Evolutionary conservation across 2,797 vertebrate genomes (phyloP).

Genomic region (Phrynocephalus vlangalii): DNA sequence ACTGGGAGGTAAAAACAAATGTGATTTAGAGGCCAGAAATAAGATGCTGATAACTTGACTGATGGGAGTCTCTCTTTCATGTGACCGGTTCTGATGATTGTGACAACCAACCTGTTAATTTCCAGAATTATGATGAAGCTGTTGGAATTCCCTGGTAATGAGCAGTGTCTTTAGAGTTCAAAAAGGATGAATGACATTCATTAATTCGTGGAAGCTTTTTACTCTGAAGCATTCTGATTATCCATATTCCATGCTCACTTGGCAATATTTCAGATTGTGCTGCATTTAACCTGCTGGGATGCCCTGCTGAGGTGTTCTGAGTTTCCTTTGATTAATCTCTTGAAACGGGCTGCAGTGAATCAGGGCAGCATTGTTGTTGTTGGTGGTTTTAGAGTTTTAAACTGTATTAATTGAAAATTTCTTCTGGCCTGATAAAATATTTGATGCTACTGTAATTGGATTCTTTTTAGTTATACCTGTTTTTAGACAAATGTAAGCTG

Average conservation of each 20-base stretch:
- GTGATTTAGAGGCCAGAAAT: neutral
- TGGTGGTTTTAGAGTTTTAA: no score
- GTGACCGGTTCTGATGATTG: neutral
- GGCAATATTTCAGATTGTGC: neutral
- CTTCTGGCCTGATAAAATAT: no score
- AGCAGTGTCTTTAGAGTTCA: neutral
- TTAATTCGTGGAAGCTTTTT: neutral
- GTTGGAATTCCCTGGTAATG: neutral
- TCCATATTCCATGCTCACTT: neutral
- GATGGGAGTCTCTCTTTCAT: neutral
- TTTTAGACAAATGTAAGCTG: no score
- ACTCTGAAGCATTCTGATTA: neutral
- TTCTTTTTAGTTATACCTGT: no score
- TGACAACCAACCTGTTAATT: constrained; percentile 21
- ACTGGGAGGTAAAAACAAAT: neutral
- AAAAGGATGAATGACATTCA: constrained; percentile 6
- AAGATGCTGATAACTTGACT: neutral
- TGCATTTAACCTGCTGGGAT: no score
- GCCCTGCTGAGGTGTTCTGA: neutral
- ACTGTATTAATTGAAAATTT: no score
- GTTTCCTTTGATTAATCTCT: neutral
- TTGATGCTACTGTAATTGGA: no score
- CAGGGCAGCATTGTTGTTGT: no score
- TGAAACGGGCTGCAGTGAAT: no score
- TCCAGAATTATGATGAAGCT: neutral